Evolutionary conservation across 1,140 invertebrate genomes (phyloP).

Genomic region (Papilio glaucus): DNA sequence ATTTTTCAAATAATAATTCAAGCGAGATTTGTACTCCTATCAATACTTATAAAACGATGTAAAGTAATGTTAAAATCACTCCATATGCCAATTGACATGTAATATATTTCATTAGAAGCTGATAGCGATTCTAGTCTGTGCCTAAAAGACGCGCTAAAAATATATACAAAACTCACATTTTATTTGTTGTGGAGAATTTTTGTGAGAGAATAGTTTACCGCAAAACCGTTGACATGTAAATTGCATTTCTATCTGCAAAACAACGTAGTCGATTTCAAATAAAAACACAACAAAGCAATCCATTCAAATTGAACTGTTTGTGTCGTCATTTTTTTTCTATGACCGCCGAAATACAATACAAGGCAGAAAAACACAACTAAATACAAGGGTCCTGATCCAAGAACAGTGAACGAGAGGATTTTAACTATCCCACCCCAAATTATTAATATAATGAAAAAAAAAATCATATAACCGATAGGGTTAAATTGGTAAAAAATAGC

Average conservation of each 20-base stretch:
- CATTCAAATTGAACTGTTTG: slow-evolving; percentile 17
- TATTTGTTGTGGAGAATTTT: neutral
- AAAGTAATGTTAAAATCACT: too few relatives aligned
- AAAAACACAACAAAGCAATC: slow-evolving; percentile 5
- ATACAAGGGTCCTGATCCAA: neutral
- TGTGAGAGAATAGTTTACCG: slow-evolving; percentile 6
- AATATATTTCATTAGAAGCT: too few relatives aligned
- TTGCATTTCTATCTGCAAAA: slow-evolving; percentile 23
- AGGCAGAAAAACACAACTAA: neutral
- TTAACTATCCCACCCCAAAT: too few relatives aligned
- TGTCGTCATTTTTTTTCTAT: neutral
- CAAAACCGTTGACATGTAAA: slow-evolving; percentile 21
- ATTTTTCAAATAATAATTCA: too few relatives aligned
- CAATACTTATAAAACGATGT: too few relatives aligned
- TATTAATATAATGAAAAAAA: too few relatives aligned
- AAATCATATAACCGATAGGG: too few relatives aligned
- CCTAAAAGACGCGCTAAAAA: neutral
- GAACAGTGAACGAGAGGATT: too few relatives aligned
- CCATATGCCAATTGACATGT: too few relatives aligned
- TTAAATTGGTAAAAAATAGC: too few relatives aligned
- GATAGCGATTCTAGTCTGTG: too few relatives aligned
- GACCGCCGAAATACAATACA: neutral
- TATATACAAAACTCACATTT: neutral
- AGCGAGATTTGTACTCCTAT: too few relatives aligned
- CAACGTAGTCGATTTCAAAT: slow-evolving; percentile 25